Evolutionary conservation across 1,140 invertebrate genomes (phyloP).

Genomic region (Bicyclus anynana): DNA sequence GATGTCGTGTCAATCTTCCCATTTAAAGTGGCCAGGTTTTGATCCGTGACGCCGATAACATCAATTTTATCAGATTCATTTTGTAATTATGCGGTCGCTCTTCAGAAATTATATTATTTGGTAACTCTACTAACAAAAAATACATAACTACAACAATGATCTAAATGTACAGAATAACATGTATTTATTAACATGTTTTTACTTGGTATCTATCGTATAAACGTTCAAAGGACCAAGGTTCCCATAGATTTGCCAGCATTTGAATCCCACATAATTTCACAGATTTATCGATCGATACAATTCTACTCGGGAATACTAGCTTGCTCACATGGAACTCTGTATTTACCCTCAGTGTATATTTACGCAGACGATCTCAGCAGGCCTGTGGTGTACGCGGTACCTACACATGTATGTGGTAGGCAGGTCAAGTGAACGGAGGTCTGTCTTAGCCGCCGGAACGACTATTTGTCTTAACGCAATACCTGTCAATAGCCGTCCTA

Average conservation of each 20-base stretch:
- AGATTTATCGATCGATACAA: constrained; percentile 18
- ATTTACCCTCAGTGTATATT: constrained; percentile 63
- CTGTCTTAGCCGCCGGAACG: constrained; percentile 65
- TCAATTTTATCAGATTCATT: constrained; percentile 20
- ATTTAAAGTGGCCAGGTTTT: constrained; percentile 18
- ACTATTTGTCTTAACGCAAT: constrained; percentile 76
- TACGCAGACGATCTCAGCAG: constrained; percentile 66
- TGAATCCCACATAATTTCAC: not conserved
- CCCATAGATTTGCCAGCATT: too few species aligned
- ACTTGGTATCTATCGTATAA: too few species aligned
- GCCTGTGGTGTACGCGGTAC: constrained; percentile 53
- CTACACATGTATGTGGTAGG: constrained; percentile 55
- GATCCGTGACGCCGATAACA: constrained; percentile 24
- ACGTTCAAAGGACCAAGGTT: too few species aligned
- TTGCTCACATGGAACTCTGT: constrained; percentile 38
- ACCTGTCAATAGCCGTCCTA: constrained; percentile 71
- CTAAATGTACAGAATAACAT: not conserved
- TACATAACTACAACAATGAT: not conserved
- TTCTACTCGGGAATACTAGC: constrained; percentile 49
- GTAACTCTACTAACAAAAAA: constrained; percentile 8
- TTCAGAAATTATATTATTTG: constrained; percentile 5
- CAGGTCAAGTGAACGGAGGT: constrained; percentile 67
- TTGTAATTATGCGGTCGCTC: constrained; percentile 45
- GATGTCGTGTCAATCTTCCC: constrained; percentile 25
- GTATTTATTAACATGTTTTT: not conserved